Percentiles rank a stretch among this genome's conserved stretches.
Conservation (phyloP, 1,140 invertebrate genomes). For the Amphibalanus amphitrite region DNA sequence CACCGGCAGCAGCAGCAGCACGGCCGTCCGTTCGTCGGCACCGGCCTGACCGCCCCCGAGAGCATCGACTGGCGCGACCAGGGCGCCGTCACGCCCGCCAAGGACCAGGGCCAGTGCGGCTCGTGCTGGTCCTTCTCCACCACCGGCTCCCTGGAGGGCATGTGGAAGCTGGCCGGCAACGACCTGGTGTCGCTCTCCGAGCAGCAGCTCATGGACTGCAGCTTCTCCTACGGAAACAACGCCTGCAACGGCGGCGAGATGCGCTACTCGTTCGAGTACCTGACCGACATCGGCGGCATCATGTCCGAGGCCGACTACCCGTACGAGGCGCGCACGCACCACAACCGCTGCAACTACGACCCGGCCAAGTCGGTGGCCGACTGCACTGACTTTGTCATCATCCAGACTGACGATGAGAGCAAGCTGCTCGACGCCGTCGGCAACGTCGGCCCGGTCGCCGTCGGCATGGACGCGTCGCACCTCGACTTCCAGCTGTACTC, state of each 20-base stretch:
- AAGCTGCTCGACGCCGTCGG: slow-evolving; percentile 58
- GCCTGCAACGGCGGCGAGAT: slow-evolving; percentile 90
- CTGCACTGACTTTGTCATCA: slow-evolving; percentile 60
- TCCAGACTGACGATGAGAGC: slow-evolving; percentile 46
- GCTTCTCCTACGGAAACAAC: slow-evolving; percentile 68
- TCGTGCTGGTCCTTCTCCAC: slow-evolving; percentile 34
- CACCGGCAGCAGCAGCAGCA: background rate
- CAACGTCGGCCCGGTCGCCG: slow-evolving; percentile 45
- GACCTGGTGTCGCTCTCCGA: slow-evolving; percentile 77
- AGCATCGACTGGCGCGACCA: slow-evolving; percentile 26
- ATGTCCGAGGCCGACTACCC: background rate
- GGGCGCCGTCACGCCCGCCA: slow-evolving; percentile 27
- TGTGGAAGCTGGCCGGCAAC: background rate
- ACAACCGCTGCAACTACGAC: background rate
- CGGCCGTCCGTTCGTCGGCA: background rate
- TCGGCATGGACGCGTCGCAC: slow-evolving; percentile 6
- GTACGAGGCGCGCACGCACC: slow-evolving; percentile 25
- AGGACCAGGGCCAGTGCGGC: slow-evolving; percentile 28
- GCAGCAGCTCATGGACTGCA: slow-evolving; percentile 94
- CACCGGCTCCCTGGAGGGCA: slow-evolving; percentile 21
- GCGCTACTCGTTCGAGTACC: slow-evolving; percentile 80
- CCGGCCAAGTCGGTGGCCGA: background rate
- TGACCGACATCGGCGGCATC: slow-evolving; percentile 24
- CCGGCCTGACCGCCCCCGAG: background rate
- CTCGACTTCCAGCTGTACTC: slow-evolving; percentile 22